A percentile compares a stretch with the other conserved stretches of the same genome.
phyloP scores from a whole-genome alignment of 1,140 invertebrate species.

The Drosophila sulfurigaster region DNA sequence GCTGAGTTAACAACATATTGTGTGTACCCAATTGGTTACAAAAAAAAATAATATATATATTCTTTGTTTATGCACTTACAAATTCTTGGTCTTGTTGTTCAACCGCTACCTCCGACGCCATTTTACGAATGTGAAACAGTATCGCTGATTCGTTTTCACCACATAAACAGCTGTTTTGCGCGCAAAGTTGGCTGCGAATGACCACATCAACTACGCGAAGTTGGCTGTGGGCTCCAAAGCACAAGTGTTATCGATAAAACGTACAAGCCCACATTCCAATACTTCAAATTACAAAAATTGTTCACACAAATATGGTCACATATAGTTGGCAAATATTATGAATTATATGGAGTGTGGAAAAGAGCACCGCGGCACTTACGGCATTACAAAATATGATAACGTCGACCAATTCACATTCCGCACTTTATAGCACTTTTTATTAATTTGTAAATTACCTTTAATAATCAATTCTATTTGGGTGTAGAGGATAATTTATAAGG shows the following conservation, averaged over 20 bases:
- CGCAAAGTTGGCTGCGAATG: conserved; percentile 44
- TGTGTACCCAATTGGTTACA: conserved; percentile 41
- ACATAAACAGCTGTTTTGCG: conserved; percentile 47
- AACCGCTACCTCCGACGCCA: conserved; percentile 59
- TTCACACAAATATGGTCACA: neutral
- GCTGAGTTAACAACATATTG: conserved; percentile 9
- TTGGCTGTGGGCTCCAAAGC: conserved; percentile 11
- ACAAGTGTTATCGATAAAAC: conserved; percentile 25
- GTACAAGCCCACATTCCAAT: neutral
- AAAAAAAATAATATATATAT: conserved; percentile 23
- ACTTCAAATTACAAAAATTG: neutral
- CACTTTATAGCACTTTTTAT: too few relatives aligned
- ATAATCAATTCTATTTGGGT: too few relatives aligned
- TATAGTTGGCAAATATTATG: too few relatives aligned
- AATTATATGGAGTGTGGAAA: too few relatives aligned
- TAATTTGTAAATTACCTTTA: too few relatives aligned
- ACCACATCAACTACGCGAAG: conserved; percentile 17
- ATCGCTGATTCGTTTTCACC: conserved; percentile 48
- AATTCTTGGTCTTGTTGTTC: conserved; percentile 60
- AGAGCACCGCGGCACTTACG: too few relatives aligned
- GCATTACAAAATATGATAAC: too few relatives aligned
- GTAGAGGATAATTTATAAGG: too few relatives aligned
- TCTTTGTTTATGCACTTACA: conserved; percentile 54
- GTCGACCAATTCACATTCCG: too few relatives aligned
- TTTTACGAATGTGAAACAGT: conserved; percentile 60